Evolutionary conservation across 2,888 invertebrate genomes (phyloP), one percentile per base, ranked within the genome.

Genomic region (Drosophila vallismaia): DNA sequence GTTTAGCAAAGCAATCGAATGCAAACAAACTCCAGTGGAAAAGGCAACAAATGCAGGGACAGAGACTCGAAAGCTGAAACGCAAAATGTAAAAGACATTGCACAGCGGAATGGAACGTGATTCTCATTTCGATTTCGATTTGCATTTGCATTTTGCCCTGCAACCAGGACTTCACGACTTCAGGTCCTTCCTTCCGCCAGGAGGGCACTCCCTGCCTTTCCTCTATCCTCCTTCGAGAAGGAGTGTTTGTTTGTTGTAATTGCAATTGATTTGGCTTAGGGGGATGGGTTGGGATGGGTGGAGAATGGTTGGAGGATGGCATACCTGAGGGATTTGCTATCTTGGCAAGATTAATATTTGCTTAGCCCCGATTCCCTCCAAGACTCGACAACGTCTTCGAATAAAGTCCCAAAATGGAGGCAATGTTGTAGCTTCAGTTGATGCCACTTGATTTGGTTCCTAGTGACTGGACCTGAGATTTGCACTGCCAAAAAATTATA

Each of bases 1-100:
- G 87, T 75, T 75, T 75, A 51, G 82, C 73, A 78, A 84, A 67
- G 73, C 86, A 80, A 80, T 80, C 69, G 71, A 80, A 73, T 69
- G 86, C 82, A 79, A 83, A 83, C 77, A 83, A 57, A 67, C 42
- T 31, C 33, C 48, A 6, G 4, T 12, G 8, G 12, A 26, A 36
- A 24, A 19, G 26, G 19, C 56, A 28, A 10, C 28, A n/a, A n/a
- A n/a, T n/a, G n/a, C 19, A 9, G 8, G 55, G n/a, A 36, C n/a
- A 38, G 29, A 9, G 40, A 12, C 24, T 12, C 31, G 62, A 51
- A n/a, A n/a, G 31, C 64, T 49, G 33, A 63, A 44, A 67, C 29
- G 14, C 44, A 45, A 63, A 67, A 67, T 67, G 70, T 12, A 36
- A 58, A 49, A 50, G 68, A 71, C 68, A 68, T 44, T 52, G 68